phyloP scores from a whole-genome alignment of 2,113 vertebrate genomes.

The Oncorhynchus mykiss region DNA sequence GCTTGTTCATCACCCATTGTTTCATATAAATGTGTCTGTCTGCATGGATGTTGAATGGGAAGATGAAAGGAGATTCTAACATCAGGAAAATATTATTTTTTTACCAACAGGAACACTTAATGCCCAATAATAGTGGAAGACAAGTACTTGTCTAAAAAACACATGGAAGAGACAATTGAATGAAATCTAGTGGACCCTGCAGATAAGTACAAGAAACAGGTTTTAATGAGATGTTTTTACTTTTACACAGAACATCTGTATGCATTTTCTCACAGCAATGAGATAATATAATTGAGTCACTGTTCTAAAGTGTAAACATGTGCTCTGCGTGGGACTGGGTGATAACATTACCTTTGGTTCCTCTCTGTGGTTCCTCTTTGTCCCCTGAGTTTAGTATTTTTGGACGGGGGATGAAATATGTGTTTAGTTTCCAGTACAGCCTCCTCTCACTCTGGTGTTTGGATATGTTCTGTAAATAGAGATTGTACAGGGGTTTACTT shows the following conservation, averaged over 20 bases:
- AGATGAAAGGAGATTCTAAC: constrained; percentile 32
- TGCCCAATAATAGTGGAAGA: constrained; percentile 31
- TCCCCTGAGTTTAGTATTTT: constrained; percentile 25
- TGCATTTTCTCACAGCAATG: constrained; percentile 59
- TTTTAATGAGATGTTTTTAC: constrained; percentile 60
- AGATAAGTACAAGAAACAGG: constrained; percentile 44
- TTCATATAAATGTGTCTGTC: constrained; percentile 32
- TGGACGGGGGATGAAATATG: constrained; percentile 11
- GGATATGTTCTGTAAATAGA: constrained; percentile 54
- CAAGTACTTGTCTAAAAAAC: constrained; percentile 33
- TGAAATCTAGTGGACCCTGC: constrained; percentile 13
- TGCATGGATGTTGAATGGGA: not conserved
- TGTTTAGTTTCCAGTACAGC: constrained; percentile 27
- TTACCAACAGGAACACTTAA: constrained; percentile 34
- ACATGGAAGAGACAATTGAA: constrained; percentile 54
- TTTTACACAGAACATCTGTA: constrained; percentile 65
- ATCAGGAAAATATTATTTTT: constrained; percentile 38
- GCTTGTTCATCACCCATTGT: constrained; percentile 19
- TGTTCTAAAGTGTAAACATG: constrained; percentile 56
- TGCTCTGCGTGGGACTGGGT: constrained; percentile 24
- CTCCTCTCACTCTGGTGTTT: constrained; percentile 30
- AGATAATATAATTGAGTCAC: constrained; percentile 64
- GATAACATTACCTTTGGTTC: constrained; percentile 39
- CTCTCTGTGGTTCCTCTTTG: constrained; percentile 2
- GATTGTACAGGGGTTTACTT: constrained; percentile 22